Percentiles rank a stretch among this genome's conserved stretches.
Conservation (phyloP, 1,140 invertebrate genomes). For the Mizuhopecten yessoensis region DNA sequence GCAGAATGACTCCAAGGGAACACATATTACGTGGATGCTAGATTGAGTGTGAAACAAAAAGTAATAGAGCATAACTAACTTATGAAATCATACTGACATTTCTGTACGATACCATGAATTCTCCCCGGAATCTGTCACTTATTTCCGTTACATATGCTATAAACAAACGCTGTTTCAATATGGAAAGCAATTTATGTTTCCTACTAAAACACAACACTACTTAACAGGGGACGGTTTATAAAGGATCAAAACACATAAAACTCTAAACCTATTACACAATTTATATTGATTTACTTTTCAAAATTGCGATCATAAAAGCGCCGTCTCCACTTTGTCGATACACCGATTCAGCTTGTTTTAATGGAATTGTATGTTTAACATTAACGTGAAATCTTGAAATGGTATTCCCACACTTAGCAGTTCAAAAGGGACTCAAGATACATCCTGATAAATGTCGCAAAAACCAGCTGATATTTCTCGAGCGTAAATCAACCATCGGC, state of each 20-base stretch:
- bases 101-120: background rate
- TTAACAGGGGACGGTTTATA: background rate
- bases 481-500: background rate
- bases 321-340: background rate
- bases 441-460: background rate
- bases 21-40: too few relatives aligned
- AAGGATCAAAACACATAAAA: background rate
- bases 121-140: background rate
- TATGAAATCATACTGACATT: background rate
- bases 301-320: background rate
- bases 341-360: background rate
- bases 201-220: background rate
- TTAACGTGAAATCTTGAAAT: background rate
- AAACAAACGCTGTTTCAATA: background rate
- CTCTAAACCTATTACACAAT: background rate
- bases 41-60: too few relatives aligned
- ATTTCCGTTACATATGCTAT: background rate
- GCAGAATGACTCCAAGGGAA: too few relatives aligned
- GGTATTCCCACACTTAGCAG: background rate
- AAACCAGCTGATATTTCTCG: background rate
- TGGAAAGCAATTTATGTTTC: background rate
- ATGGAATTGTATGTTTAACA: conserved; percentile 33
- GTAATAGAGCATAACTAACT: too few relatives aligned
- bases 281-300: conserved; percentile 3
- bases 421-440: background rate